A percentile compares a stretch with the other conserved stretches of the same genome.
phyloP scores from a whole-genome alignment of 2,113 vertebrate genomes.

The Aegypius monachus region DNA sequence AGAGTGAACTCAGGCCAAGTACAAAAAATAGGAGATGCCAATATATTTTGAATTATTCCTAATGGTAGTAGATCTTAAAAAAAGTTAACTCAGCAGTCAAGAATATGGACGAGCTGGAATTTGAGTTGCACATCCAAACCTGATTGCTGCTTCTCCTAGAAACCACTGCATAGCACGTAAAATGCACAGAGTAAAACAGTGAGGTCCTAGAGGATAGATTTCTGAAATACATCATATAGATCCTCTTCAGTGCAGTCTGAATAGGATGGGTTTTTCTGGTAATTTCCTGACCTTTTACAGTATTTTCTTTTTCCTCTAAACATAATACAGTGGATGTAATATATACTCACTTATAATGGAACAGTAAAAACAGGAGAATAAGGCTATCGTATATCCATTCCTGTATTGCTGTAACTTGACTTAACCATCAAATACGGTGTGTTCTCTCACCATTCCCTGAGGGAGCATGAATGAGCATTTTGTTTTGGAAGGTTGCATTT shows the following conservation, averaged over 20 bases:
- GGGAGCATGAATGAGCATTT: neutral
- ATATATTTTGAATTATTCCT: conserved; percentile 26
- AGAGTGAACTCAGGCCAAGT: neutral
- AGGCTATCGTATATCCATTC: accelerated
- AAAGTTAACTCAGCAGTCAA: neutral
- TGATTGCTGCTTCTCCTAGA: neutral
- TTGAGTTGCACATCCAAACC: neutral
- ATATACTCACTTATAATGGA: neutral
- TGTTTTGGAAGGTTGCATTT: neutral
- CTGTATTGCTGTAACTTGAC: neutral
- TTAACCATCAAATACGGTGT: neutral
- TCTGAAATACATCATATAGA: neutral
- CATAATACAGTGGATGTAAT: neutral
- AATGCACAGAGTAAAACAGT: neutral
- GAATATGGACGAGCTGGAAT: neutral
- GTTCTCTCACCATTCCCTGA: neutral
- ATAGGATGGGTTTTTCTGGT: neutral
- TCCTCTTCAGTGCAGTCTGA: neutral
- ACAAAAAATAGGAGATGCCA: neutral
- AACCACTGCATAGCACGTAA: neutral
- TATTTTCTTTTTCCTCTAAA: neutral
- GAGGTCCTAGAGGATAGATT: neutral
- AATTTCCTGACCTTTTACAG: neutral
- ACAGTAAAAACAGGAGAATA: neutral
- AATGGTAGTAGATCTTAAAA: neutral